Conservation (phyloP, 2,888 invertebrate genomes). For the Agrenia bidenticulata region DNA sequence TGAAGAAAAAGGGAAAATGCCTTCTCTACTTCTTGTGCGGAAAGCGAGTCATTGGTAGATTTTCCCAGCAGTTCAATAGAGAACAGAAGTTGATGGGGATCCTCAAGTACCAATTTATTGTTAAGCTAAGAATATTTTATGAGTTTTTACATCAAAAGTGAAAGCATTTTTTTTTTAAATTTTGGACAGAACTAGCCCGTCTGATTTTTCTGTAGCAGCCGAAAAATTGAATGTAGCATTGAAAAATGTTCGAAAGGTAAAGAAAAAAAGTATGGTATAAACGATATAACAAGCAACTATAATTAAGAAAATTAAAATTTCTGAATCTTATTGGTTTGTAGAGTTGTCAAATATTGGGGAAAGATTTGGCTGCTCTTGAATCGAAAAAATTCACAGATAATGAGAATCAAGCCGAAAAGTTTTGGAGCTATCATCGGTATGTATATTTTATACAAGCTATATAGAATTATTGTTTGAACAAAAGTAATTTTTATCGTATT, state of each 20-base stretch:
- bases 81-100: constrained; percentile 69
- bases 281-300: too few species aligned
- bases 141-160: neutral
- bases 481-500: neutral
- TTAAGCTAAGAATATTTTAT: neutral
- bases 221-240: constrained; percentile 44
- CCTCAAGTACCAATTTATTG: constrained; percentile 65
- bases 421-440: constrained; percentile 36
- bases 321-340: too few species aligned
- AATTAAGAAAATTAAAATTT: too few species aligned
- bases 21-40: constrained; percentile 69
- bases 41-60: constrained; percentile 65
- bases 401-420: constrained; percentile 6
- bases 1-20: constrained; percentile 68
- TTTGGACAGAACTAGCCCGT: constrained; percentile 30
- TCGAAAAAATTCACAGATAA: constrained; percentile 62
- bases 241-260: constrained; percentile 43
- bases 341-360: constrained; percentile 65
- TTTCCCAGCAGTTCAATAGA: constrained; percentile 65
- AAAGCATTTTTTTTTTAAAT: constrained; percentile 15
- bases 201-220: constrained; percentile 38
- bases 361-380: constrained; percentile 71
- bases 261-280: too few species aligned
- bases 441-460: neutral
- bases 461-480: neutral